These are phyloP conservation scores for Dipodomys merriami DNA, from an alignment of 2,113 vertebrate species.

Conservation along the genomic window DNA sequence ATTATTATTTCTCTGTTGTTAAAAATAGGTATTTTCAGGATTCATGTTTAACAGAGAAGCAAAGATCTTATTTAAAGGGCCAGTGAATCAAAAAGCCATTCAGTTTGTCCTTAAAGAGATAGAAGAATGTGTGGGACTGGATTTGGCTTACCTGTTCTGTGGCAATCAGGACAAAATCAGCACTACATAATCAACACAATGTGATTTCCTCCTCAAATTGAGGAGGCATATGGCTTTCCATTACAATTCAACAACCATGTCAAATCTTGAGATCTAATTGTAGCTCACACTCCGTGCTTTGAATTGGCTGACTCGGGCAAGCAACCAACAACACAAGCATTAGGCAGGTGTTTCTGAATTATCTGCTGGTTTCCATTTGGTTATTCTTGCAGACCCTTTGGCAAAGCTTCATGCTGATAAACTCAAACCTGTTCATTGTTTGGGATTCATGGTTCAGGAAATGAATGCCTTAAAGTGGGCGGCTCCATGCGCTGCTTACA, in stretches of 20 bases:
- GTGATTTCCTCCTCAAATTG: constrained; percentile 48
- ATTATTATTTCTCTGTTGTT: background rate
- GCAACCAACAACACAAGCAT: constrained; percentile 61
- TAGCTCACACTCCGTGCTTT: constrained; percentile 39
- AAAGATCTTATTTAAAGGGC: background rate
- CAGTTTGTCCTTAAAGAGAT: background rate
- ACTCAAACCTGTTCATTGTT: constrained; percentile 66
- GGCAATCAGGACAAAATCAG: background rate
- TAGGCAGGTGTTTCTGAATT: constrained; percentile 64
- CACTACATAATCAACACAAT: constrained; percentile 31
- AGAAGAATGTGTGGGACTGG: background rate
- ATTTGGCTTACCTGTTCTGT: background rate
- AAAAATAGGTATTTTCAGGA: background rate
- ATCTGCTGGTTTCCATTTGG: constrained; percentile 59
- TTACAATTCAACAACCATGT: constrained; percentile 66
- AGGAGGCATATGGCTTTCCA: constrained; percentile 65
- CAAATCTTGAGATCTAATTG: constrained; percentile 69
- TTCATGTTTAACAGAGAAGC: background rate
- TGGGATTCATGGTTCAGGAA: constrained; percentile 60
- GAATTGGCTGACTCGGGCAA: constrained; percentile 66
- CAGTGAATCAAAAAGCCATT: background rate
- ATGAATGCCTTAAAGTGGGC: constrained; percentile 45
- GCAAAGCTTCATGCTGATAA: constrained; percentile 55
- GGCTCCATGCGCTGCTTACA: constrained; percentile 39
- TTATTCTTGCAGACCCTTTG: constrained; percentile 66